phyloP scores from a whole-genome alignment of 2,888 invertebrate species.

The Orthosia gothica region DNA sequence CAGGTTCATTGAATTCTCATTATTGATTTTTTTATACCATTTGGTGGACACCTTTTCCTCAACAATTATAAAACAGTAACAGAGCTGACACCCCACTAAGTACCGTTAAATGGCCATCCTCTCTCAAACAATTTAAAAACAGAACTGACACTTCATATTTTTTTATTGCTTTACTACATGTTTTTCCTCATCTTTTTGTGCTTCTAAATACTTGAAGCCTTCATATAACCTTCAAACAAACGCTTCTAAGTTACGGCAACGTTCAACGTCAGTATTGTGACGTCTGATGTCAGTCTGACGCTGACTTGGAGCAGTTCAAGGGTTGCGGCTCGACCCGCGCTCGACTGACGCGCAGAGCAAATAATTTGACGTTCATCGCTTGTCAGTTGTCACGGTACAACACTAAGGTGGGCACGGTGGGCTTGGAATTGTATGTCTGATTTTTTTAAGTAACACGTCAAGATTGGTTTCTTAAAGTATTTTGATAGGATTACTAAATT shows the following conservation, averaged over 20 bases:
- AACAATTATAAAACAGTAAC: background rate
- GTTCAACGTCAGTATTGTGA: conserved; percentile 66
- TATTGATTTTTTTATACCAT: background rate
- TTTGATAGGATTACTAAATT: background rate
- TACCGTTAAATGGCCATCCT: background rate
- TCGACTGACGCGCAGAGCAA: conserved; percentile 67
- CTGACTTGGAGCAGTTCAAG: conserved; percentile 58
- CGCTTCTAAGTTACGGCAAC: conserved; percentile 61
- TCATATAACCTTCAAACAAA: conserved; percentile 45
- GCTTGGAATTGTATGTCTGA: background rate
- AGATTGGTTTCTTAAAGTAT: background rate
- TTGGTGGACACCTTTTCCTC: background rate
- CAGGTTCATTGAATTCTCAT: background rate
- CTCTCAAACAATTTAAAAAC: background rate
- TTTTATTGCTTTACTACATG: conserved; percentile 1
- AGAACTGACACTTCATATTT: background rate
- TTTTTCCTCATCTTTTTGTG: conserved; percentile 29
- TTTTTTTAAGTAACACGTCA: conserved; percentile 4
- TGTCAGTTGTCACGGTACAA: conserved; percentile 64
- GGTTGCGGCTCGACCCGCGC: conserved; percentile 67
- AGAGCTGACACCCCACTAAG: background rate
- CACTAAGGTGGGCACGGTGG: conserved; percentile 40
- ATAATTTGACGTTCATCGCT: conserved; percentile 69
- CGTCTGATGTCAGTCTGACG: conserved; percentile 59
- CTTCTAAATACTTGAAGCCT: conserved; percentile 43